phyloP scores from a whole-genome alignment of 2,797 vertebrate species.

The Characodon lateralis region DNA sequence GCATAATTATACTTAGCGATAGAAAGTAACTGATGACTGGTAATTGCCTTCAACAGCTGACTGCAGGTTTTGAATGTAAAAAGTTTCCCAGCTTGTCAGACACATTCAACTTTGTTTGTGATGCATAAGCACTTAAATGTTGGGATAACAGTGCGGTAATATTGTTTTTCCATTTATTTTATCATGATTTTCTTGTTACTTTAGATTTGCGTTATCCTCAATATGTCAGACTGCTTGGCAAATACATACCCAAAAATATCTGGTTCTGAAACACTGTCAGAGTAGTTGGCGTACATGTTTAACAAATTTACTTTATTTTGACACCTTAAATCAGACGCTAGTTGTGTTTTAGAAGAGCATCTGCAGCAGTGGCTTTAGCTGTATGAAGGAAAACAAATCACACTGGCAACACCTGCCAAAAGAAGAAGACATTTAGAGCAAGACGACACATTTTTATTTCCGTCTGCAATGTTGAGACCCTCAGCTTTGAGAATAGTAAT shows the following conservation, averaged over 20 bases:
- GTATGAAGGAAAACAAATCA: slow-evolving; percentile 4
- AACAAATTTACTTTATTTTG: background rate
- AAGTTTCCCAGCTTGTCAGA: background rate
- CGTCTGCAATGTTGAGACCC: background rate
- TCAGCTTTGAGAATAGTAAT: slow-evolving; percentile 9
- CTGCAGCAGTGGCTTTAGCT: background rate
- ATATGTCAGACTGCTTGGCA: slow-evolving; percentile 15
- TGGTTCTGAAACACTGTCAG: background rate
- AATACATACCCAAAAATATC: slow-evolving; percentile 7
- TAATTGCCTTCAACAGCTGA: background rate
- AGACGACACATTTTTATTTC: background rate
- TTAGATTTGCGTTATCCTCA: slow-evolving; percentile 16
- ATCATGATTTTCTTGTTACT: background rate
- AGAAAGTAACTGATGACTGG: background rate
- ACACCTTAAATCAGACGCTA: background rate
- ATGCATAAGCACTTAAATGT: background rate
- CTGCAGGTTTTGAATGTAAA: background rate
- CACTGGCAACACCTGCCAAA: background rate
- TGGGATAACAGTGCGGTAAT: background rate
- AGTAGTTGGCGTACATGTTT: background rate
- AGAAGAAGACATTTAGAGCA: slow-evolving; percentile 11
- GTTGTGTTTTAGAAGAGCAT: background rate
- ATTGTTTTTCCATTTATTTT: background rate
- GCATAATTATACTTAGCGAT: background rate
- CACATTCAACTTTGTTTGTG: background rate